Percentiles rank a stretch among this genome's conserved stretches.
phyloP scores from a whole-genome alignment of 2,888 invertebrate genomes.

The Epinotia bilunana region DNA sequence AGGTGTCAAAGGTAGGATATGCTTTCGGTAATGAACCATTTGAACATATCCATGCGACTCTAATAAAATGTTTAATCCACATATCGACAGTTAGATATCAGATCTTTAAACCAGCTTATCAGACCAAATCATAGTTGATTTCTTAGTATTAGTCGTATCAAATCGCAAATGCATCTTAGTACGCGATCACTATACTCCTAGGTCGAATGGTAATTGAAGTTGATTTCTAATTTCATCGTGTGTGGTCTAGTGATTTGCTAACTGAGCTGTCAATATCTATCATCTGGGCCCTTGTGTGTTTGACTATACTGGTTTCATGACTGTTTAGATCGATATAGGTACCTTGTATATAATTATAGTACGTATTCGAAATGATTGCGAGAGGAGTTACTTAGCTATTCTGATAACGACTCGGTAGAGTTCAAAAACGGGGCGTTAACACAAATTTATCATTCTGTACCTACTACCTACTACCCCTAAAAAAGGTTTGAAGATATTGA shows the following conservation, averaged over 20 bases:
- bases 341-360: background rate
- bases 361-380: background rate
- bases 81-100: background rate
- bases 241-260: slow-evolving; percentile 48
- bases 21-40: background rate
- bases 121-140: slow-evolving; percentile 25
- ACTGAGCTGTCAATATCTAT: slow-evolving; percentile 16
- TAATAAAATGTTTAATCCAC: background rate
- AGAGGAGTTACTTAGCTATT: background rate
- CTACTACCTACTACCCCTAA: too few species aligned
- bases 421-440: too few species aligned
- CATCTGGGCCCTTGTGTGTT: slow-evolving; percentile 14
- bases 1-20: background rate
- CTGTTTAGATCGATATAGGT: background rate
- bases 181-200: slow-evolving; percentile 48
- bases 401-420: too few species aligned
- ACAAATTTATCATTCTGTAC: too few species aligned
- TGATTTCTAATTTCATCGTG: slow-evolving; percentile 50
- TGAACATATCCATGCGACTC: background rate
- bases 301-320: background rate
- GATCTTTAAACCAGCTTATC: slow-evolving; percentile 11
- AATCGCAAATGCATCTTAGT: slow-evolving; percentile 51
- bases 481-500: too few species aligned
- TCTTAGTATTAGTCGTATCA: slow-evolving; percentile 37
- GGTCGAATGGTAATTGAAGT: slow-evolving; percentile 57